Evolutionary conservation across 2,797 vertebrate species (phyloP).

Genomic region (Crenuchus spilurus): DNA sequence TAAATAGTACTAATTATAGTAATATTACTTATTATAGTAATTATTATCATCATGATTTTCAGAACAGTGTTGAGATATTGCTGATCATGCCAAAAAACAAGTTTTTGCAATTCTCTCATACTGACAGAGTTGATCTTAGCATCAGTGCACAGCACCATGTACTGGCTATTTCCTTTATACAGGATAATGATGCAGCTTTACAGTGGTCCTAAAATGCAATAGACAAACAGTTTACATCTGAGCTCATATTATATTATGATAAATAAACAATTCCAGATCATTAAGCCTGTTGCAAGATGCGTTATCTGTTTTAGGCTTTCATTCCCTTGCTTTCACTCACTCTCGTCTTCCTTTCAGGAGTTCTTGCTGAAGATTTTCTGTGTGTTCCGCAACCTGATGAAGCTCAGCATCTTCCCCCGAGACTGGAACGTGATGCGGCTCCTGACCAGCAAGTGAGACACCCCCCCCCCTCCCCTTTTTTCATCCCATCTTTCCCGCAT

Average conservation of each 20-base stretch:
- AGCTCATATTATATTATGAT: too few species aligned
- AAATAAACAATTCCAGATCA: neutral
- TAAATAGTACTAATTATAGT: too few species aligned
- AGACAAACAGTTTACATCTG: too few species aligned
- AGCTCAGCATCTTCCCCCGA: constrained; percentile 95
- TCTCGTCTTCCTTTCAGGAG: constrained; percentile 78
- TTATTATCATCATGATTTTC: too few species aligned
- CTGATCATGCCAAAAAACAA: too few species aligned
- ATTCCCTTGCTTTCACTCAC: neutral
- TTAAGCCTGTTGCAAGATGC: neutral
- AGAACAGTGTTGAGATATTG: too few species aligned
- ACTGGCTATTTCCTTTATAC: neutral
- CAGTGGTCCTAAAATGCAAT: too few species aligned
- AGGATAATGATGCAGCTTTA: neutral
- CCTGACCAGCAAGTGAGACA: constrained; percentile 95
- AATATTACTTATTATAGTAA: too few species aligned
- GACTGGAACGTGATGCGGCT: constrained; percentile 99
- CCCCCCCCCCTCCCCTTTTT: constrained; percentile 11
- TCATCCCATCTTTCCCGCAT: constrained; percentile 27
- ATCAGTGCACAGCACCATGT: too few species aligned
- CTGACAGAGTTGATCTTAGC: too few species aligned
- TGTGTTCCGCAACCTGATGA: constrained; percentile 99
- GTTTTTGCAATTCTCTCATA: too few species aligned
- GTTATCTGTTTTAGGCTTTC: neutral
- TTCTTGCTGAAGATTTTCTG: constrained; percentile 98